Base-by-base conservation (phyloP, 2,888 invertebrate genomes). In the Norana najaformis region DNA sequence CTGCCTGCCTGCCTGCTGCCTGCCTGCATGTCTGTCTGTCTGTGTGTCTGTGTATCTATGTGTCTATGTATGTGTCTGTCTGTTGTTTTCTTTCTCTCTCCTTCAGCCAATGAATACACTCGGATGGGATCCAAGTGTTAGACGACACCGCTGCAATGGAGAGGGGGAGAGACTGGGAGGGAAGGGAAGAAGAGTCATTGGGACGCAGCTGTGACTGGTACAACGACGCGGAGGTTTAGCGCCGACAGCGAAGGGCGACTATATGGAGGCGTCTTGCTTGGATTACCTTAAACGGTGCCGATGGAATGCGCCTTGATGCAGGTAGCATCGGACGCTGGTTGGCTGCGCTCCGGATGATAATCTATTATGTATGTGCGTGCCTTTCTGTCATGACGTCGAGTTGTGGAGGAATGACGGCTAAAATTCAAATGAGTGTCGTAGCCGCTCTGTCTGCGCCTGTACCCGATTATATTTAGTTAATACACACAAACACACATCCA, bases 341-440 rank as follows among this genome's bases (percentile, higher is more conserved):
- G 69, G 69, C 69, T 69, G 47, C 69, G n/a, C n/a, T 30, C n/a
- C 30, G 30, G n/a, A 69, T n/a, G n/a, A n/a, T 69, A n/a, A 69
- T 69, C 69, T 69, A 69, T 69, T 69, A 69, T 69, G 69, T 30
- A 69, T 69, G 69, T 69, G 69, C 69, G 69, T 69, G 69, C 47
- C 1, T 47, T 47, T 69, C 69, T 30, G 69, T 69, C 30, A 69
- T n/a, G 69, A 69, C 69, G 69, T 69, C 69, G 69, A 69, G 6
- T n/a, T 69, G 69, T 16, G 69, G n/a, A 16, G 69, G 23, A n/a
- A 69, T 69, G 69, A 69, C 3, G 69, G 69, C 30, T n/a, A 69
- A 69, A 6, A 69, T 69, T 69, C 69, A 69, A 8, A 69, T 69
- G 69, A 69, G 16, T 69, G 69, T 69, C 69, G n/a, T 11, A 16